phyloP scores from a whole-genome alignment of 2,797 vertebrate species.

The Gila robusta region DNA sequence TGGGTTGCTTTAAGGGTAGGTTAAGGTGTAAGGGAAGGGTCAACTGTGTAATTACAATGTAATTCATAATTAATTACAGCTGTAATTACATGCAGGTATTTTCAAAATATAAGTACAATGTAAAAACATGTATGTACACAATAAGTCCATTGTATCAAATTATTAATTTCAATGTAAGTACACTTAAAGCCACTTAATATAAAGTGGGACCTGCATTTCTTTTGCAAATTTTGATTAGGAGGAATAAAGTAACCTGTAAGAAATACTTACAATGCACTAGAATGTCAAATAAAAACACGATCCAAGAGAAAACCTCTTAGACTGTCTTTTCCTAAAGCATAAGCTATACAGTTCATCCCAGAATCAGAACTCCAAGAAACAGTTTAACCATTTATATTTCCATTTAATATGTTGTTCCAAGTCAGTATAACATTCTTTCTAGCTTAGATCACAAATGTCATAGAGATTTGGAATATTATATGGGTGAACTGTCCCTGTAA shows the following conservation, averaged over 20 bases:
- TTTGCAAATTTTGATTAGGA: background rate
- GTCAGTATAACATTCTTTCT: background rate
- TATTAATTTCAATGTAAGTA: too few species aligned
- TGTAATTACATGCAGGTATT: too few species aligned
- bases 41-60: too few species aligned
- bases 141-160: too few species aligned
- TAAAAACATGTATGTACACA: too few species aligned
- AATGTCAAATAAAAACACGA: constrained; percentile 1
- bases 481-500: background rate
- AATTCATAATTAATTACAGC: too few species aligned
- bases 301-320: background rate
- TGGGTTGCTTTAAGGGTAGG: too few species aligned
- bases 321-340: background rate
- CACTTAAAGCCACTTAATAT: too few species aligned
- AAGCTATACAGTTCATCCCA: background rate
- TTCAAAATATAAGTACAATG: too few species aligned
- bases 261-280: background rate
- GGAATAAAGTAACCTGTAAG: background rate
- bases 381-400: background rate
- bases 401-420: background rate
- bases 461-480: background rate
- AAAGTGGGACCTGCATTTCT: background rate
- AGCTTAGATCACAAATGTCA: background rate
- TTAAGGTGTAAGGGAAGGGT: too few species aligned
- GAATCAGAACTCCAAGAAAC: background rate